A percentile compares a stretch with the other conserved stretches of the same genome.
Evolutionary conservation across 2,888 invertebrate species (phyloP).

Genomic region (Mechanitis messenoides): DNA sequence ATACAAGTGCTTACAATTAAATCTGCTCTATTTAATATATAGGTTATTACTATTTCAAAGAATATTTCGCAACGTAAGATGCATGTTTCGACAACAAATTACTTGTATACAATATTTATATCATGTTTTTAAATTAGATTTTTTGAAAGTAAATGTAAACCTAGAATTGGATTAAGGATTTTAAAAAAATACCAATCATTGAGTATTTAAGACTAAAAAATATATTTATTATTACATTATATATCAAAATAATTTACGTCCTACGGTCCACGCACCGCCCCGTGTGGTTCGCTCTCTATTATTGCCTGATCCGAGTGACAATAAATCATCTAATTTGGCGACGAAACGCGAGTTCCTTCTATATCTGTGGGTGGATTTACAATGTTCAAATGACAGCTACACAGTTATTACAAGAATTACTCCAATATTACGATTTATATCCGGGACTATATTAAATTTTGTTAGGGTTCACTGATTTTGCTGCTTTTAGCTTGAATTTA

Average conservation of each 20-base stretch:
- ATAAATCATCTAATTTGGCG: constrained; percentile 74
- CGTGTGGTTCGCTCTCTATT: constrained; percentile 23
- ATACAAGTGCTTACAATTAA: constrained; percentile 1
- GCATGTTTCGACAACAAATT: constrained; percentile 2
- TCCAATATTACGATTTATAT: constrained; percentile 62
- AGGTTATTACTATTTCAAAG: constrained; percentile 2
- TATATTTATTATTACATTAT: too few relatives aligned
- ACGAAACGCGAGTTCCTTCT: constrained; percentile 54
- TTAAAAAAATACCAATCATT: too few relatives aligned
- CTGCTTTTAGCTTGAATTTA: constrained; percentile 1
- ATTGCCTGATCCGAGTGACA: constrained; percentile 57
- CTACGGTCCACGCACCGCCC: constrained; percentile 4
- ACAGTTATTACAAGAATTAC: constrained; percentile 61
- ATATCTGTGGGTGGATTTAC: constrained; percentile 53
- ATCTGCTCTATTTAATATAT: constrained; percentile 1
- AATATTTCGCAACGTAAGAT: not conserved
- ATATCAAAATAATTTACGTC: not conserved
- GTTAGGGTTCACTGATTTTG: constrained; percentile 12
- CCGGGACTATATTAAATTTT: constrained; percentile 49
- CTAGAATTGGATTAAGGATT: too few relatives aligned
- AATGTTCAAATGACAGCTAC: constrained; percentile 57
- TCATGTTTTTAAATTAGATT: not conserved
- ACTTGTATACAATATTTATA: not conserved
- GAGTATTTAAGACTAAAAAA: too few relatives aligned
- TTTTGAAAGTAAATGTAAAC: not conserved